These are phyloP conservation scores for Rhinoptilus africanus DNA, from an alignment of 2,113 vertebrate species.

Conservation along the genomic window DNA sequence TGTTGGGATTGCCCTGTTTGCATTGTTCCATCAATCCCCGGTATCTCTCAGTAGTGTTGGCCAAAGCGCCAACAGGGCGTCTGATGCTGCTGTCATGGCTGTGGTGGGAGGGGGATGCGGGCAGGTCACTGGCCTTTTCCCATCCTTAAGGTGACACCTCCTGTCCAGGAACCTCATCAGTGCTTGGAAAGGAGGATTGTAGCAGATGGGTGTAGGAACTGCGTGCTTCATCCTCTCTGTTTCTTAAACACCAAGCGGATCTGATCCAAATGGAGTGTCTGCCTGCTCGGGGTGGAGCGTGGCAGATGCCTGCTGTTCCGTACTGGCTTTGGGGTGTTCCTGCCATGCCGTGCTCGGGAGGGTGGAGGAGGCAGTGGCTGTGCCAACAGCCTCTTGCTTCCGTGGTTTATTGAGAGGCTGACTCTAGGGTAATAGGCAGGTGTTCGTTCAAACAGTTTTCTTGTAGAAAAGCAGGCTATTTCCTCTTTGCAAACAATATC, in stretches of 20 bases:
- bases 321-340: background rate
- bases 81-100: background rate
- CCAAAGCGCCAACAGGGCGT: background rate
- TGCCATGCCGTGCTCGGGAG: background rate
- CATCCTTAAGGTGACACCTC: background rate
- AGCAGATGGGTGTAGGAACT: background rate
- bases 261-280: background rate
- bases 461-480: background rate
- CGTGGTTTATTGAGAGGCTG: background rate
- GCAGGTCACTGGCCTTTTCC: background rate
- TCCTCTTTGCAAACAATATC: background rate
- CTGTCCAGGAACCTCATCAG: background rate
- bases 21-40: background rate
- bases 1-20: background rate
- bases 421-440: background rate
- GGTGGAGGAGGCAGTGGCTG: background rate
- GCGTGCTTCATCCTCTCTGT: background rate
- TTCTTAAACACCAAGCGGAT: background rate
- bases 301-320: background rate
- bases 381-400: background rate
- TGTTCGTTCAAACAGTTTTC: background rate
- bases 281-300: accelerated
- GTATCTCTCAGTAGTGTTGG: background rate
- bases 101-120: background rate
- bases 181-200: background rate